Conservation (phyloP, 1,140 invertebrate genomes). For the Zaprionus lachaisei region DNA sequence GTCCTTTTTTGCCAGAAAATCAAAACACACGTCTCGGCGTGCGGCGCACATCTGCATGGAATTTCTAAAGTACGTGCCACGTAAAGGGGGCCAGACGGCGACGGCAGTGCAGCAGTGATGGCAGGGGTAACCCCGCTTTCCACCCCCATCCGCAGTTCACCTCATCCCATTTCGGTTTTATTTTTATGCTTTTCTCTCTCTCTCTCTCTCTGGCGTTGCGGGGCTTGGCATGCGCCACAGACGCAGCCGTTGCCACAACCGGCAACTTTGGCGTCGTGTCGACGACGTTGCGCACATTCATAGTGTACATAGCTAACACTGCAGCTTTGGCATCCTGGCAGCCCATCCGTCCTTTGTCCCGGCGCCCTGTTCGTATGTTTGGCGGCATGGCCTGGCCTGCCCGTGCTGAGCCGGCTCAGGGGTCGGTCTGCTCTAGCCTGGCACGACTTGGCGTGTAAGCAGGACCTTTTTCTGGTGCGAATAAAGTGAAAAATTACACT, state of each 20-base stretch:
- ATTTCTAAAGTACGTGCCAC: slow-evolving; percentile 82
- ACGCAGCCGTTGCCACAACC: slow-evolving; percentile 67
- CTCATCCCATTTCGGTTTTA: slow-evolving; percentile 10
- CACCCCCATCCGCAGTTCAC: neutral
- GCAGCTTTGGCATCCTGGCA: slow-evolving; percentile 47
- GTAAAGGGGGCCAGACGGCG: slow-evolving; percentile 47
- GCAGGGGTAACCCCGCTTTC: neutral
- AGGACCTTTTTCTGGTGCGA: slow-evolving; percentile 50
- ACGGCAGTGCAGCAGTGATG: slow-evolving; percentile 15
- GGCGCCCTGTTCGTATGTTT: slow-evolving; percentile 71
- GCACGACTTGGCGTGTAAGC: slow-evolving; percentile 58
- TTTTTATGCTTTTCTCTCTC: slow-evolving; percentile 27
- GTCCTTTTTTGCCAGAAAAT: slow-evolving; percentile 73
- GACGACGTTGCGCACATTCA: slow-evolving; percentile 59
- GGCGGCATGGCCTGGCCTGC: slow-evolving; percentile 62
- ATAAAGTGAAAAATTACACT: slow-evolving; percentile 76
- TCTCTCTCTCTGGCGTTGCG: slow-evolving; percentile 21
- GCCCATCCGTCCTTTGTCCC: slow-evolving; percentile 37
- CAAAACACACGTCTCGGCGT: slow-evolving; percentile 83
- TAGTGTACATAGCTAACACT: slow-evolving; percentile 72
- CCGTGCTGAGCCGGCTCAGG: slow-evolving; percentile 7
- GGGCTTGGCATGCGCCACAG: slow-evolving; percentile 36
- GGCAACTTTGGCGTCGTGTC: slow-evolving; percentile 69
- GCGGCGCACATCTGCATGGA: slow-evolving; percentile 81
- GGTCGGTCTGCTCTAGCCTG: slow-evolving; percentile 19